A percentile compares a stretch with the other conserved stretches of the same genome.
Evolutionary conservation across 2,797 vertebrate species (phyloP).

Genomic region (Cephalopachus bancanus): DNA sequence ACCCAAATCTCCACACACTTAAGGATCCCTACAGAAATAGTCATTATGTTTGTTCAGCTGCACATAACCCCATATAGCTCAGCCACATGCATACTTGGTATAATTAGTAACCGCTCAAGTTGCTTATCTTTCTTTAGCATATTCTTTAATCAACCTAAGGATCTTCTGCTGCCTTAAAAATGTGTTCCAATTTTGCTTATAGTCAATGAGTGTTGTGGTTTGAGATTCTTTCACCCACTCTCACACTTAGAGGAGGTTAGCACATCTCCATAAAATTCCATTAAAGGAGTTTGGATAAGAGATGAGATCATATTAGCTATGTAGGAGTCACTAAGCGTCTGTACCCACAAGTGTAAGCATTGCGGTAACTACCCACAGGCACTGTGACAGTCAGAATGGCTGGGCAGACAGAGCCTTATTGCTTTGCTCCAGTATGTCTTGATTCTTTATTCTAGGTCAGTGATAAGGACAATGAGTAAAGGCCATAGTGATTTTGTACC

Average conservation of each 20-base stretch:
- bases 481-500: neutral
- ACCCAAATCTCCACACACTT: conserved; percentile 70
- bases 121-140: conserved; percentile 77
- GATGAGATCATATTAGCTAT: neutral
- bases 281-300: neutral
- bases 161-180: neutral
- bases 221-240: neutral
- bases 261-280: neutral
- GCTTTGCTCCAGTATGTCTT: neutral
- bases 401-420: fast-evolving
- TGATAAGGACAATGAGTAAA: neutral
- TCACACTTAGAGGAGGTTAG: neutral
- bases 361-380: neutral
- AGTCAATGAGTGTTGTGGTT: neutral
- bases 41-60: conserved; percentile 84
- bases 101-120: conserved; percentile 77
- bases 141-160: conserved; percentile 71
- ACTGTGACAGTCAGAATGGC: neutral
- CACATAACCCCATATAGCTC: conserved; percentile 72
- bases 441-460: neutral
- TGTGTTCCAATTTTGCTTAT: neutral
- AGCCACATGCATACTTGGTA: conserved; percentile 68
- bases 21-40: conserved; percentile 77
- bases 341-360: neutral
- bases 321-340: neutral